Conservation (phyloP, 1,140 invertebrate species). For the Ruditapes philippinarum region DNA sequence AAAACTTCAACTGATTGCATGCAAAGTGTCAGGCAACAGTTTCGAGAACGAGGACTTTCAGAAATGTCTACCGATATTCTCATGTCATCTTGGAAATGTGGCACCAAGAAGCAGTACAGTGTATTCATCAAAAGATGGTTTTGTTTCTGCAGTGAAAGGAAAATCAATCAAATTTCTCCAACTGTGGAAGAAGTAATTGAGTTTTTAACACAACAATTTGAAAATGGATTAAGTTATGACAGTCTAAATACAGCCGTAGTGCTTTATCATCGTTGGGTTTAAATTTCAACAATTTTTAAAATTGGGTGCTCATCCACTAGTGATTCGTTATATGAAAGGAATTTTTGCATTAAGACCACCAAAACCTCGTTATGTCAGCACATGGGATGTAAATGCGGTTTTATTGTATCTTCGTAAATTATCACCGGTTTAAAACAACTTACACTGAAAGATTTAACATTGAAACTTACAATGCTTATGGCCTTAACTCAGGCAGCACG, state of each 20-base stretch:
- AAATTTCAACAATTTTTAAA: too few relatives aligned
- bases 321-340: too few relatives aligned
- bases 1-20: slow-evolving; percentile 28
- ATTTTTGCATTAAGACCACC: neutral
- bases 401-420: too few relatives aligned
- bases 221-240: slow-evolving; percentile 39
- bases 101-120: slow-evolving; percentile 54
- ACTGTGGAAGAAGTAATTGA: slow-evolving; percentile 39
- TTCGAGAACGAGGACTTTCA: slow-evolving; percentile 43
- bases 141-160: slow-evolving; percentile 33
- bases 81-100: slow-evolving; percentile 49
- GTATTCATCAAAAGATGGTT: slow-evolving; percentile 46
- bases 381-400: too few relatives aligned
- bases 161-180: neutral
- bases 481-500: neutral
- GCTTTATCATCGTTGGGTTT: neutral
- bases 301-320: too few relatives aligned
- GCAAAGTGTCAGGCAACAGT: slow-evolving; percentile 43
- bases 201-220: slow-evolving; percentile 50
- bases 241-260: neutral
- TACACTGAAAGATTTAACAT: neutral
- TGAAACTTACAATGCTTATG: slow-evolving; percentile 5
- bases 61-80: slow-evolving; percentile 23
- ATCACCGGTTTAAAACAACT: neutral
- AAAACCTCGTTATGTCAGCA: neutral